These are phyloP conservation scores for Mesodorylaimus sp. DNA, from an alignment of 2,888 invertebrate species.

Conservation along the genomic window DNA sequence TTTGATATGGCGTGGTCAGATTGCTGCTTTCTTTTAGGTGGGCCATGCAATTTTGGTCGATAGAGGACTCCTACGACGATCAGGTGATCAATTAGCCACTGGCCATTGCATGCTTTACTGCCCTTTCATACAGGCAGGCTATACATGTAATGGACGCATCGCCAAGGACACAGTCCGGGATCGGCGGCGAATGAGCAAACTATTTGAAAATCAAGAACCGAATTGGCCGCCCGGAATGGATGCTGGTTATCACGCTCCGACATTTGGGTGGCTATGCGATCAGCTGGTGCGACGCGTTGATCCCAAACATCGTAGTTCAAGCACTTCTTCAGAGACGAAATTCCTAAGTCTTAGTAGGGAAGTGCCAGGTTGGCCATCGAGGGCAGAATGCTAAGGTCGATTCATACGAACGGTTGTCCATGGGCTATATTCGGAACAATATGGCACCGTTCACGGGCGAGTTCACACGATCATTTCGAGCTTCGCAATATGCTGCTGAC, in stretches of 20 bases:
- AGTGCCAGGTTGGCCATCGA: constrained; percentile 28
- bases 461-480: neutral
- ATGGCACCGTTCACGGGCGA: neutral
- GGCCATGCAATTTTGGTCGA: too few species aligned
- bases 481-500: neutral
- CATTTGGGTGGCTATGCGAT: constrained; percentile 34
- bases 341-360: constrained; percentile 9
- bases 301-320: constrained; percentile 28
- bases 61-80: too few species aligned
- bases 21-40: too few species aligned
- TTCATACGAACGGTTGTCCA: constrained; percentile 24
- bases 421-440: constrained; percentile 19
- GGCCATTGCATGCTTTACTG: too few species aligned
- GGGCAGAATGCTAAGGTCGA: constrained; percentile 30
- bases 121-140: too few species aligned
- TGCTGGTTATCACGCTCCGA: constrained; percentile 33
- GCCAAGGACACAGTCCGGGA: constrained; percentile 23
- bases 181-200: constrained; percentile 23
- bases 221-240: constrained; percentile 29
- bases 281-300: constrained; percentile 32
- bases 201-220: constrained; percentile 29
- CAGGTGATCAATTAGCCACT: too few species aligned
- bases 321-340: constrained; percentile 27
- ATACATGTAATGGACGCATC: constrained; percentile 25
- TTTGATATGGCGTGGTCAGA: too few species aligned